Conservation (phyloP, 2,797 vertebrate species). For the Coluber constrictor region DNA sequence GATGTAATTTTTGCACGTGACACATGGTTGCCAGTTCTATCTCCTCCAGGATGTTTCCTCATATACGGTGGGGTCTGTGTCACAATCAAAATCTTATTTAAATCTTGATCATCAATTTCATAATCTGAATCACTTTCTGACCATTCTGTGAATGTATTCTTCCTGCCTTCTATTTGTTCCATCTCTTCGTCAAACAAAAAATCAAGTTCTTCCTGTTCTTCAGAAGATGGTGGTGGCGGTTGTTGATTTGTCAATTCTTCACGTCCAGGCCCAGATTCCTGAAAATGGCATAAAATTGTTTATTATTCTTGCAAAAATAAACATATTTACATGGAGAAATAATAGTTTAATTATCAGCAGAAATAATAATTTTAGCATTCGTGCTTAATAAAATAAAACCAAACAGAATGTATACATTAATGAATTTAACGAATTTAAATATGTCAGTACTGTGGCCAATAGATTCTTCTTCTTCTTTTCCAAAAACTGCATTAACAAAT, state of each 20-base stretch:
- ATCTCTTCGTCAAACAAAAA: constrained; percentile 95
- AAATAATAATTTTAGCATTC: background rate
- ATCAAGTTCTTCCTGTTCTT: constrained; percentile 87
- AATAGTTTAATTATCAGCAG: background rate
- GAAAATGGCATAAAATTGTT: constrained; percentile 25
- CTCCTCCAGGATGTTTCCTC: constrained; percentile 81
- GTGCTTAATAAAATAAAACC: background rate
- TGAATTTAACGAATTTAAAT: background rate
- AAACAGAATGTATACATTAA: background rate
- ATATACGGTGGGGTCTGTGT: constrained; percentile 87
- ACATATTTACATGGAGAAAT: background rate
- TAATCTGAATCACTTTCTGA: constrained; percentile 86
- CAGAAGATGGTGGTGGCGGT: constrained; percentile 30
- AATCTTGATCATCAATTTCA: constrained; percentile 88
- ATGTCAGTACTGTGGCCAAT: background rate
- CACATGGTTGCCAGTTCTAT: constrained; percentile 77
- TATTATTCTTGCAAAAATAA: background rate
- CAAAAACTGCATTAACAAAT: background rate
- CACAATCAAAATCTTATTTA: constrained; percentile 93
- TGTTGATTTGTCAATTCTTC: constrained; percentile 50
- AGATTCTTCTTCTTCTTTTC: background rate
- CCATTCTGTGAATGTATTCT: constrained; percentile 86
- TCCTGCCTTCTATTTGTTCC: constrained; percentile 78
- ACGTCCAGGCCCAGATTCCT: constrained; percentile 51
- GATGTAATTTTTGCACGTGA: constrained; percentile 81